These are phyloP conservation scores for Metellina segmentata DNA, from an alignment of 2,888 invertebrate genomes.

Conservation along the genomic window DNA sequence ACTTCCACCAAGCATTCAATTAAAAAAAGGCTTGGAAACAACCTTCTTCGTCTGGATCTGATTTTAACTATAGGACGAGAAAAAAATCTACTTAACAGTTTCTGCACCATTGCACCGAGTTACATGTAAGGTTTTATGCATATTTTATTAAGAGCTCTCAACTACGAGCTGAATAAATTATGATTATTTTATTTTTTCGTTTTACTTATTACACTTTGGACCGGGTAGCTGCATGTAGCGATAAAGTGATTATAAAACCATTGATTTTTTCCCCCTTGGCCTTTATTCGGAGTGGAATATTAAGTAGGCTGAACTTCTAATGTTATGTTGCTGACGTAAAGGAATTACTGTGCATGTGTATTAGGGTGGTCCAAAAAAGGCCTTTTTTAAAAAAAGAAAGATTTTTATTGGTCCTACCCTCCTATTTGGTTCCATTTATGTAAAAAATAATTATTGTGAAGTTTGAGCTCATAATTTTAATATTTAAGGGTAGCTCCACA, in stretches of 20 bases:
- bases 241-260: constrained; percentile 60
- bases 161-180: constrained; percentile 24
- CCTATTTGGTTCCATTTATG: too few relatives aligned
- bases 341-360: neutral
- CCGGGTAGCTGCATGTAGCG: constrained; percentile 11
- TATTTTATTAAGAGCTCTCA: constrained; percentile 55
- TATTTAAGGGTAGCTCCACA: too few relatives aligned
- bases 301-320: neutral
- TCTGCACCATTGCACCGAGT: constrained; percentile 52
- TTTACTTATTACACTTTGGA: constrained; percentile 10
- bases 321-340: neutral
- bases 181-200: constrained; percentile 28
- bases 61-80: constrained; percentile 38
- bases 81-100: constrained; percentile 54
- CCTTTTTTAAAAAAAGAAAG: too few relatives aligned
- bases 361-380: too few relatives aligned
- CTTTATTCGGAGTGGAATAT: neutral
- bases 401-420: too few relatives aligned
- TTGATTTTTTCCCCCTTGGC: constrained; percentile 42
- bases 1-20: constrained; percentile 13
- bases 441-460: too few relatives aligned
- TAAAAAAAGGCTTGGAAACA: constrained; percentile 19
- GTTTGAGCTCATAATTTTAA: too few relatives aligned
- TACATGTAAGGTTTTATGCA: constrained; percentile 45
- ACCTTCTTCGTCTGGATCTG: constrained; percentile 17